Base-by-base conservation (phyloP, 2,797 vertebrate genomes). In the Decapterus maruadsi region DNA sequence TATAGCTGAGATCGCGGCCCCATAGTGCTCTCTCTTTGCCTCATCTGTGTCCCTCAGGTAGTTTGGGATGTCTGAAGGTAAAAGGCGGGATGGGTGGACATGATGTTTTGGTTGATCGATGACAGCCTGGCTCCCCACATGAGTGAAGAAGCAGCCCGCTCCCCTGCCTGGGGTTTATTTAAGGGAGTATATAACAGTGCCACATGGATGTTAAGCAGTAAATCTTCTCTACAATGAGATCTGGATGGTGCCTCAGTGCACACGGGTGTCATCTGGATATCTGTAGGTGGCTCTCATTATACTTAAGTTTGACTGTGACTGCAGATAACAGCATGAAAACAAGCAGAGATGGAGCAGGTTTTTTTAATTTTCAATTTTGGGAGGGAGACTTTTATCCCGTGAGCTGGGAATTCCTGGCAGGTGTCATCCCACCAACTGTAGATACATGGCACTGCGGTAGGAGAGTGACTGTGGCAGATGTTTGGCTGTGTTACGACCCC, bases 401-500 rank as follows among this genome's bases (percentile, higher is more conserved):
- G 48, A 80, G 71, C 58, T 50, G 36, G 57, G 70, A 64, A 62
- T 56, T 80, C 68, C 77, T 85, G 88, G 80, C 85, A 82, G 75
- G 54, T 17, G 12, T 40, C 29, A 11, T 67, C 70, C 66, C 54
- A 20, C 78, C 48, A 16, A 70, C 75, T 69, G 76, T 62, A 60
- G 85, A 80, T 86, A 70, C 85, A 86, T 70, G 87, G 70, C 81
- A 72, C 68, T 80, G 83, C 64, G 42, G 80, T 31, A 68, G 80
- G 78, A 79, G 61, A 72, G 85, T 50, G 82, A 72, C 74, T 19
- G 70, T 75, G 90, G 85, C 92, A 93, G 92, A 92, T 92, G 90
- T 89, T 92, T 76, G 85, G 82, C 89, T 77, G 79, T 82, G 89
- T 90, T 87, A 75, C 29, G 70, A 77, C 70, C 83, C 78, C 1